phyloP scores from a whole-genome alignment of 1,140 invertebrate genomes.

The Drosophila lowei region DNA sequence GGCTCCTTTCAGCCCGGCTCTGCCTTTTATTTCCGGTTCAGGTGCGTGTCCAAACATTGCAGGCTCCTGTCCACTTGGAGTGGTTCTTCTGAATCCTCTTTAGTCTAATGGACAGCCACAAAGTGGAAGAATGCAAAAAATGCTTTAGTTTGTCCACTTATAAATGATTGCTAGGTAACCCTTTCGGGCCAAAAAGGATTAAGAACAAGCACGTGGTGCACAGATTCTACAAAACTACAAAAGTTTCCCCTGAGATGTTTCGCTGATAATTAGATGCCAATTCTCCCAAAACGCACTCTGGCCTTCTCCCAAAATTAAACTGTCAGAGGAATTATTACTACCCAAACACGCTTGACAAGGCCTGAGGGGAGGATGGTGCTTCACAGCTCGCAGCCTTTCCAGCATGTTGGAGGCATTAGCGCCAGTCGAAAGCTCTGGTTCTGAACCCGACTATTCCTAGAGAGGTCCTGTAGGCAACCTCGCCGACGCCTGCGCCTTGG shows the following conservation, averaged over 20 bases:
- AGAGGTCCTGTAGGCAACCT: constrained; percentile 1
- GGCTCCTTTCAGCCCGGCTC: background rate
- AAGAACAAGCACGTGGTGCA: background rate
- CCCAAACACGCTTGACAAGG: constrained; percentile 15
- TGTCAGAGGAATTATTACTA: constrained; percentile 42
- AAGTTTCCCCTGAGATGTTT: background rate
- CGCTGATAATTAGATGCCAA: constrained; percentile 44
- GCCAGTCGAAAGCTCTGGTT: constrained; percentile 49
- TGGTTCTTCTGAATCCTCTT: constrained; percentile 1
- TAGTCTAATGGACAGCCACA: background rate
- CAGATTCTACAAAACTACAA: no score
- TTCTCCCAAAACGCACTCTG: constrained; percentile 11
- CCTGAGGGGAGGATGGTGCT: constrained; percentile 11
- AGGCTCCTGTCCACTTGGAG: constrained; percentile 11
- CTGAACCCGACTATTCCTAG: constrained; percentile 17
- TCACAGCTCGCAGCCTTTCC: constrained; percentile 4
- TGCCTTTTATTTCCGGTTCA: constrained; percentile 26
- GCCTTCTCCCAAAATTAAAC: constrained; percentile 46
- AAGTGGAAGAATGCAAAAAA: background rate
- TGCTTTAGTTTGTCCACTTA: background rate
- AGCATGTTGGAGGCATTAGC: constrained; percentile 25
- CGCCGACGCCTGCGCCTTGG: constrained; percentile 40
- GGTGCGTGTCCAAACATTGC: constrained; percentile 21
- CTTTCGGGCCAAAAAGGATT: background rate
- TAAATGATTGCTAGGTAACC: constrained; percentile 2